Base-by-base conservation (phyloP, 2,113 vertebrate genomes). In the Acanthochromis polyacanthus region DNA sequence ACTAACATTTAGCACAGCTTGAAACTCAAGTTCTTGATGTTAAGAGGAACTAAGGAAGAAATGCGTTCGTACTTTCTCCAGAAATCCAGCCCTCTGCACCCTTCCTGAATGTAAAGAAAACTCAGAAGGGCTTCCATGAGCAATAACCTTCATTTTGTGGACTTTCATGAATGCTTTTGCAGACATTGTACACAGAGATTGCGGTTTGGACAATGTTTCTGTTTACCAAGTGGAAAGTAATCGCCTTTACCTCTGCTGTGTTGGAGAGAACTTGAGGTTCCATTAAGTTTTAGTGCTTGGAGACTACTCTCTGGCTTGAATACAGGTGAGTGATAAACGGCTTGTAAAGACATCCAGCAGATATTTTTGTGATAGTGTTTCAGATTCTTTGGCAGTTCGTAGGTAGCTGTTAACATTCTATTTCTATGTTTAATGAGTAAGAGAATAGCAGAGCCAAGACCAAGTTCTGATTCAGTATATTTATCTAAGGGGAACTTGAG, bases 201-300 rank as follows among this genome's bases (percentile, higher is more conserved):
- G 73, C 0, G 28, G 62, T 71, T 78, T 88, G 79, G 85, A 78
- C 71, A 59, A 63, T 67, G 81, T 86, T 82, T 82, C 83, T 84
- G 73, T 92, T 93, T 87, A 89, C 73, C 14, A 46, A 57, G 40
- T 78, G 78, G 73, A 92, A 88, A 83, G 73, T 62, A 82, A 89
- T 71, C 19, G 28, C 67, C 50, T 66, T 60, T 58, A 78, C 72
- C 81, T 76, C 71, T 75, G 80, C 40, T 78, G 68, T 75, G 78
- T 64, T 55, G 58, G 69, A 32, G 50, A 48, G 57, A 77, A 50
- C 51, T 86, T 80, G 60, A 85, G 71, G 22, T 79, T 85, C 50
- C 45, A 57, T 69, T 76, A 77, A 46, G 22, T 71, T 75, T 85
- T 65, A 59, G 61, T 25, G 48, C 55, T 84, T 81, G 76, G 61